phyloP scores from a whole-genome alignment of 1,140 invertebrate genomes.

The Dysdera silvatica region DNA sequence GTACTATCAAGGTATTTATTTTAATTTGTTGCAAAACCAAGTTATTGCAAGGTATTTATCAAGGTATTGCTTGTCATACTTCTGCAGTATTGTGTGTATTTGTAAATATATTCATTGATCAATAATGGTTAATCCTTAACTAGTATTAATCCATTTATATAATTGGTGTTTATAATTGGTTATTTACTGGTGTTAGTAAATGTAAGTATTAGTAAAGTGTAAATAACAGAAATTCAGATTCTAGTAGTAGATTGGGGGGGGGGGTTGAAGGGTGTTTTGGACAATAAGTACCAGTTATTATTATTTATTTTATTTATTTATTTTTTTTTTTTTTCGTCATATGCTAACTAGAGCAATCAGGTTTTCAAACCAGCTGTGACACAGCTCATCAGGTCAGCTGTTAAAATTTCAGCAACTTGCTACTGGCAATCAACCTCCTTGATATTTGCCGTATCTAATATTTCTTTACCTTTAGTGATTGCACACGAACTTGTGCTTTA shows the following conservation, averaged over 20 bases:
- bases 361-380: no score
- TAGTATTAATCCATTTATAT: not conserved
- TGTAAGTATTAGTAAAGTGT: not conserved
- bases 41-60: conserved; percentile 50
- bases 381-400: no score
- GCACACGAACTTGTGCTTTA: no score
- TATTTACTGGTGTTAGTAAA: not conserved
- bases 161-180: no score
- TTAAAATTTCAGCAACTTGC: no score
- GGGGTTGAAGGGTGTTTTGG: no score
- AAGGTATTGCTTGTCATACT: conserved; percentile 26
- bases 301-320: not conserved
- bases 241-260: no score
- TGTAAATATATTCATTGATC: not conserved
- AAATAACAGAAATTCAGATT: not conserved
- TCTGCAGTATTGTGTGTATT: not conserved
- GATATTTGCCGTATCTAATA: no score
- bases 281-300: no score
- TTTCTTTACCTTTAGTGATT: no score
- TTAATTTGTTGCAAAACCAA: conserved; percentile 50
- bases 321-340: not conserved
- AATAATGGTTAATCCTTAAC: not conserved
- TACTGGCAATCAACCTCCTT: no score
- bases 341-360: not conserved
- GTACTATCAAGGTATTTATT: conserved; percentile 56